Evolutionary conservation across 2,888 invertebrate genomes (phyloP), one percentile per base, ranked within the genome.

Genomic region (Tethea ocularis): DNA sequence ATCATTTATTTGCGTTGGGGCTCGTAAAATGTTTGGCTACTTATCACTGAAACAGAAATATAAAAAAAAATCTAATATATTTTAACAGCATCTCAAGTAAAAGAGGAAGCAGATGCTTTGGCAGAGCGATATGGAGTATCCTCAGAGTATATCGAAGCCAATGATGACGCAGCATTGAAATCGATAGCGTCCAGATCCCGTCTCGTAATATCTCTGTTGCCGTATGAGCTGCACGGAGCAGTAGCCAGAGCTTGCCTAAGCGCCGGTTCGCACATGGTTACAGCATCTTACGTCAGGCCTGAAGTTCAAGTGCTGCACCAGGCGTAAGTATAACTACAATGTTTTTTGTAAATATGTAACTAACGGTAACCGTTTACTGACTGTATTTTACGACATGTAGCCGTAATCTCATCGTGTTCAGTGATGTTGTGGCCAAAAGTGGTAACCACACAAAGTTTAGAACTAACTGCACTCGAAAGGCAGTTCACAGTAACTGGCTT

Each of bases 281-380:
- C 99, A 0, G 99, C 99, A 0, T 99, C 98, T 63, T 99, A 99
- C 78, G 95, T 98, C 59, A 96, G 97, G 13, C 96, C 97, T 1
- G 96, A 97, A 76, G 96, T 99, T 73, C 95, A 94, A 74, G 95
- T 95, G 0, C 88, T 99, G 11, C 96, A 99, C 75, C 93, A 96
- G 51, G 94, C 94, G 96, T 97, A 78, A 94, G 94, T 86, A 15
- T 36, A 13, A 13, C 13, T 33, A 33, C 4, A 33, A 33, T 13
- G n/a, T n/a, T n/a, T n/a, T n/a, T n/a, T n/a, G n/a, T n/a, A n/a
- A n/a, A n/a, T n/a, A n/a, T n/a, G n/a, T n/a, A n/a, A n/a, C n/a
- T n/a, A n/a, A n/a, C n/a, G n/a, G n/a, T n/a, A n/a, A n/a, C n/a
- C n/a, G n/a, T n/a, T n/a, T n/a, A n/a, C n/a, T n/a, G n/a, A n/a